Evolutionary conservation across 2,888 invertebrate species (phyloP), one percentile per base, ranked within the genome.

Genomic region (Patella depressa): DNA sequence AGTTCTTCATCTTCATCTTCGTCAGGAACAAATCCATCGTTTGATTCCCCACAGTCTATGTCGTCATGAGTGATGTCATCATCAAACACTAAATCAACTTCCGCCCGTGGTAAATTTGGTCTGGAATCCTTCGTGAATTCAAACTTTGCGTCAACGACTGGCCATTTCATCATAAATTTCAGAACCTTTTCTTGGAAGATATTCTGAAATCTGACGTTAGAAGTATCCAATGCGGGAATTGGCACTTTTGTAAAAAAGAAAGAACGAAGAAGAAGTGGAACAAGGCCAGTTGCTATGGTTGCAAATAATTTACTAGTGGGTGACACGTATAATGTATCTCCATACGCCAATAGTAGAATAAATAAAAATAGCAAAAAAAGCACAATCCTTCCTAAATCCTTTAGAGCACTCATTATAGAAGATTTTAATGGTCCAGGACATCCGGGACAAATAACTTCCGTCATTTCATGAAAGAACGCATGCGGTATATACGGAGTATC

Each of bases 301-400:
- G 78, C 79, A 72, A 79, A 81, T 76, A 81, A 75, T 53, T 78
- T 78, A 15, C 74, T 78, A 73, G 76, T 78, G 17, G 78, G 78
- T 19, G 81, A 79, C n/a, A 81, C 70, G 57, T 76, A 79, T 73
- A 76, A 75, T 75, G 75, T 72, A 72, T 76, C 78, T 53, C 79
- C 81, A 34, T 81, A 81, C 15, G 81, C 78, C 81, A 81, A 73
- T 5, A 81, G 76, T 15, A 78, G 74, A 24, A 81, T 72, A 29
- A 79, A 70, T 17, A 78, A 45, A 53, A 80, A 78, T 53, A 81
- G 29, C 29, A 81, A 75, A 72, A 81, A 81, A 34, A 81, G 53
- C 29, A 74, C 75, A 12, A 77, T 78, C 19, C 76, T 76, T 14
- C 45, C 54, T 53, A 81, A 78, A 59, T 78, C 76, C n/a, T 76